Base-by-base conservation (phyloP, 2,113 vertebrate species). In the Butastur rufipennis region DNA sequence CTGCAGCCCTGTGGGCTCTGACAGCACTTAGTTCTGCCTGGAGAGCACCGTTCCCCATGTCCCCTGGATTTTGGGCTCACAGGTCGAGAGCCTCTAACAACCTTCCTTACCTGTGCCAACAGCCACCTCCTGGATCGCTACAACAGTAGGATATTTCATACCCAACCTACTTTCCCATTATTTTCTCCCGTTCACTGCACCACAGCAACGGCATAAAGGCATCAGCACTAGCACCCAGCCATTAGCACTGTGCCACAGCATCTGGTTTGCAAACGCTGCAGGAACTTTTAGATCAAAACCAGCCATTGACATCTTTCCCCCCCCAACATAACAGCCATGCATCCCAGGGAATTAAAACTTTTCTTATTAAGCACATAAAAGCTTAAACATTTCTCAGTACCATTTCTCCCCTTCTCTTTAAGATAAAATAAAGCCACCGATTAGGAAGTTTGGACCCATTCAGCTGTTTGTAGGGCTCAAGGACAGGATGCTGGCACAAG, bases 341-440 rank as follows among this genome's bases (percentile, higher is more conserved):
- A 15, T 2, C 31, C 58, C 63, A 43, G 42, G 15, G 38, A 88
- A 81, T 13, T 11, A 67, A 47, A 67, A 10, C 26, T 68, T 71
- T 45, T 42, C 52, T 50, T 45, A 53, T 36, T 17, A 50, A 88
- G 18, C 58, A 82, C 6, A 6, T 45, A 52, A 79, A 74, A 72
- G 9, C 10, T 50, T 3, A 27, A 73, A 21, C n/a, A 5, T 55
- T 70, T 82, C 59, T 84, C 55, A 8, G 86, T 38, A 22, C 91
- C 86, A 10, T 91, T 96, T 94, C 77, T 93, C 88, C 95, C 84
- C 81, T 53, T 84, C 83, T 68, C 22, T 73, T 88, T 61, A 71
- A 82, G n/a, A 36, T 20, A 81, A 79, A 93, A 85, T n/a, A 66
- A 97, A 90, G 52, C 4, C 42, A 42, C 12, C 1, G 3, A 2